A percentile compares a stretch with the other conserved stretches of the same genome.
Evolutionary conservation across 2,888 invertebrate species (phyloP).

Genomic region (Acleris laterana): DNA sequence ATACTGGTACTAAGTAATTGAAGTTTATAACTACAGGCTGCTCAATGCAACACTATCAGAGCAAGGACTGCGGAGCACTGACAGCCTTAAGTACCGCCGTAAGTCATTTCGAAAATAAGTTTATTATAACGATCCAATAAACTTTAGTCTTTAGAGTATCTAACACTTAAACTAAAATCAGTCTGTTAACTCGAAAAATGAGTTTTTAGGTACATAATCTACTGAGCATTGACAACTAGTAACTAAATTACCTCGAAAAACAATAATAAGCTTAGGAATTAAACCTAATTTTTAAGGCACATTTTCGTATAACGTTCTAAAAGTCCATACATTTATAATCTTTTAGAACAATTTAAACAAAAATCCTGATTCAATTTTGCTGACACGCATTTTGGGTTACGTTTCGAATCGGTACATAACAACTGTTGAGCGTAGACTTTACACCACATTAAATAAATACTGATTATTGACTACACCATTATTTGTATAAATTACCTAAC

Average conservation of each 20-base stretch:
- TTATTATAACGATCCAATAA: conserved; percentile 44
- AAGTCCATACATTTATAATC: not conserved
- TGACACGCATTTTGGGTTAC: not conserved
- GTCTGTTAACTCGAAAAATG: conserved; percentile 77
- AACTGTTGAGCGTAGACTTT: conserved; percentile 15
- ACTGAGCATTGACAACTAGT: conserved; percentile 66
- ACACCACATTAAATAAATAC: conserved; percentile 51
- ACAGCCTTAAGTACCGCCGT: conserved; percentile 30
- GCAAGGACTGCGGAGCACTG: conserved; percentile 5
- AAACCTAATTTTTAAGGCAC: conserved; percentile 42
- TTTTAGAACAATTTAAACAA: too few species aligned
- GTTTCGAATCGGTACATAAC: not conserved
- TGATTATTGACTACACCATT: conserved; percentile 53
- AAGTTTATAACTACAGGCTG: conserved; percentile 39
- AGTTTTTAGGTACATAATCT: conserved; percentile 62
- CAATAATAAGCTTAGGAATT: conserved; percentile 30
- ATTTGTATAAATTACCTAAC: conserved; percentile 37
- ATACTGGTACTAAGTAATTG: conserved; percentile 77
- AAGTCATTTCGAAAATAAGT: conserved; percentile 31
- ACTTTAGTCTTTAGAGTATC: conserved; percentile 66
- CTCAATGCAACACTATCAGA: conserved; percentile 10
- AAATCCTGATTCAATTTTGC: too few species aligned
- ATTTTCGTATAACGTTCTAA: conserved; percentile 28
- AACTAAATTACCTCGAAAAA: conserved; percentile 35
- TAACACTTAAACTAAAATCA: conserved; percentile 80